A percentile compares a stretch with the other conserved stretches of the same genome.
These are phyloP conservation scores for Ericerus pela DNA, from an alignment of 1,140 invertebrate species.

Conservation along the genomic window DNA sequence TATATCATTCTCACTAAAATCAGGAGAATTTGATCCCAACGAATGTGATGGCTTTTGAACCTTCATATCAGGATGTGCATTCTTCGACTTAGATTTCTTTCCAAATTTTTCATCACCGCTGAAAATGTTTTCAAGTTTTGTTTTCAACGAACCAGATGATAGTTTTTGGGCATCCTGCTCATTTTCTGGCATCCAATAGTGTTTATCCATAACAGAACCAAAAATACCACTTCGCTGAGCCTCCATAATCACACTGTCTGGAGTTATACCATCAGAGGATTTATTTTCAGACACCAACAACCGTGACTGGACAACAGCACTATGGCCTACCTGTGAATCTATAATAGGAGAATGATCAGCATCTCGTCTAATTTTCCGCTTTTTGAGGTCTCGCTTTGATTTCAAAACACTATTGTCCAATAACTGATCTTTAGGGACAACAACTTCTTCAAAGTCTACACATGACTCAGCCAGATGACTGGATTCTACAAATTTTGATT, in stretches of 20 bases:
- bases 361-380: not conserved
- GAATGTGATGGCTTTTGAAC: no score
- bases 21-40: no score
- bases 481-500: no score
- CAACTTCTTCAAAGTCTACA: no score
- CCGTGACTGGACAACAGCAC: no score
- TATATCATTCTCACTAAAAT: no score
- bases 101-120: not conserved
- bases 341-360: not conserved
- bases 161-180: not conserved
- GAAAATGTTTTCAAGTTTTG: not conserved
- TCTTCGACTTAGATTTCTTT: no score
- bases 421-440: no score
- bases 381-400: slow-evolving; percentile 2
- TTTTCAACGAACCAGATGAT: not conserved
- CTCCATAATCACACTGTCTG: not conserved
- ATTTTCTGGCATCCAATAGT: not conserved
- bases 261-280: not conserved
- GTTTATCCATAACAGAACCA: slow-evolving; percentile 5
- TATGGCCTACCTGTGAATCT: no score
- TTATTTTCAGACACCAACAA: no score
- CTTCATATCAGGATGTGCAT: no score
- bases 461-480: no score
- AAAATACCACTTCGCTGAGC: not conserved
- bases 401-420: not conserved